Conservation (phyloP, 2,888 invertebrate genomes). For the Drosophila anomelani region DNA sequence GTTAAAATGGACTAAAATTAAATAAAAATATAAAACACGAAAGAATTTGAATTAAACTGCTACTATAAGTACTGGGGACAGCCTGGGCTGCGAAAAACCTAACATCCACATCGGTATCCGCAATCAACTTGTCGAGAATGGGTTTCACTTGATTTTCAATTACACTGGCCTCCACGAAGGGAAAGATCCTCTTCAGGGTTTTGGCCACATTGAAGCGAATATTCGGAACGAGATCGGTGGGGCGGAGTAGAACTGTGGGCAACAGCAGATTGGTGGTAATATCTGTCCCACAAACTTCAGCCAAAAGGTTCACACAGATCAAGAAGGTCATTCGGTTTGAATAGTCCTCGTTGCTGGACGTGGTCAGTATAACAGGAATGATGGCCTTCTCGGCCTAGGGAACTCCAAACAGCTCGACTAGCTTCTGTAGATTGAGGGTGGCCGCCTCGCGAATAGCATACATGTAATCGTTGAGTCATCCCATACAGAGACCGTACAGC, state of each 20-base stretch:
- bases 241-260: constrained; percentile 96
- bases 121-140: constrained; percentile 95
- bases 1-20: too few relatives aligned
- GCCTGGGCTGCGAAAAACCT: constrained; percentile 99
- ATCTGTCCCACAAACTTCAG: constrained; percentile 96
- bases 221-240: constrained; percentile 98
- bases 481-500: too few relatives aligned
- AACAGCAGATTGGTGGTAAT: constrained; percentile 95
- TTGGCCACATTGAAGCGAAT: constrained; percentile 99
- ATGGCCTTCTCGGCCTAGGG: constrained; percentile 94
- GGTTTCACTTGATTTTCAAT: constrained; percentile 98
- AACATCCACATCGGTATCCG: constrained; percentile 97
- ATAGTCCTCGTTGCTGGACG: constrained; percentile 90
- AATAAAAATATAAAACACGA: too few relatives aligned
- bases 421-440: constrained; percentile 86
- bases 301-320: constrained; percentile 97
- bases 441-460: too few relatives aligned
- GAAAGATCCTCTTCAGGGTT: constrained; percentile 97
- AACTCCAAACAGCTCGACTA: constrained; percentile 98
- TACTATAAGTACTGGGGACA: constrained; percentile 93
- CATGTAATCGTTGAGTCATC: too few relatives aligned
- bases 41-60: constrained; percentile 84
- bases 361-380: too few relatives aligned
- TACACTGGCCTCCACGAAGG: constrained; percentile 93
- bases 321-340: constrained; percentile 98